Conservation (phyloP, 2,888 invertebrate species). For the Alloscopus bannaensis region DNA sequence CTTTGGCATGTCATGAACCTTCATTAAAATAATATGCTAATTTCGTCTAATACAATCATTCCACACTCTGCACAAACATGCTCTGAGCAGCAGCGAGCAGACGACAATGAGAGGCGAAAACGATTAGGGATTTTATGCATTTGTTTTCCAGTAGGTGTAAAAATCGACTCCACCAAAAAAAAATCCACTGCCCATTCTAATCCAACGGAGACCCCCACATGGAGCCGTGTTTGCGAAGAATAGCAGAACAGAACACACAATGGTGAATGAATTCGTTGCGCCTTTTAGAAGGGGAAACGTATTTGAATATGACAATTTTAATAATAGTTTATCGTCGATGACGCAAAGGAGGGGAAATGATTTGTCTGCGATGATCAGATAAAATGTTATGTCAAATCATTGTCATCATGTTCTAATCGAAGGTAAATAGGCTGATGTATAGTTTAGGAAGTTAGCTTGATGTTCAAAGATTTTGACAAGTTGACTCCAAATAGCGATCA, state of each 20-base stretch:
- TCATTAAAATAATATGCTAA: constrained; percentile 61
- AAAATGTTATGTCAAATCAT: constrained; percentile 54
- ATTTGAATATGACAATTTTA: no score
- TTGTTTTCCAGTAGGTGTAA: constrained; percentile 63
- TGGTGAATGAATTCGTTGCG: constrained; percentile 52
- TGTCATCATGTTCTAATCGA: constrained; percentile 25
- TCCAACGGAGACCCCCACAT: neutral
- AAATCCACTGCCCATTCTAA: constrained; percentile 26
- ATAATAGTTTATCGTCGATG: neutral
- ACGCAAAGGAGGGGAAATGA: neutral
- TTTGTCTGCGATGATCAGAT: constrained; percentile 56
- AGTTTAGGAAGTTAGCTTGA: neutral
- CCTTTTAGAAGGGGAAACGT: constrained; percentile 11
- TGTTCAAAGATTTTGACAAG: constrained; percentile 18
- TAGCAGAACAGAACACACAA: constrained; percentile 40
- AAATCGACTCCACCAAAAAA: constrained; percentile 60
- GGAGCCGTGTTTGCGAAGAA: constrained; percentile 5
- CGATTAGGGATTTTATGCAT: constrained; percentile 1
- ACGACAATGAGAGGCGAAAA: neutral
- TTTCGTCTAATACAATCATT: constrained; percentile 13
- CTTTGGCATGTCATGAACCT: constrained; percentile 54
- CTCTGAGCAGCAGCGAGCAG: neutral
- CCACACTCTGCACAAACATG: neutral
- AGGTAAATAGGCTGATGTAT: constrained; percentile 32
- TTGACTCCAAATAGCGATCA: constrained; percentile 32